Conservation (phyloP, 2,888 invertebrate species). For the Cinara cedri region DNA sequence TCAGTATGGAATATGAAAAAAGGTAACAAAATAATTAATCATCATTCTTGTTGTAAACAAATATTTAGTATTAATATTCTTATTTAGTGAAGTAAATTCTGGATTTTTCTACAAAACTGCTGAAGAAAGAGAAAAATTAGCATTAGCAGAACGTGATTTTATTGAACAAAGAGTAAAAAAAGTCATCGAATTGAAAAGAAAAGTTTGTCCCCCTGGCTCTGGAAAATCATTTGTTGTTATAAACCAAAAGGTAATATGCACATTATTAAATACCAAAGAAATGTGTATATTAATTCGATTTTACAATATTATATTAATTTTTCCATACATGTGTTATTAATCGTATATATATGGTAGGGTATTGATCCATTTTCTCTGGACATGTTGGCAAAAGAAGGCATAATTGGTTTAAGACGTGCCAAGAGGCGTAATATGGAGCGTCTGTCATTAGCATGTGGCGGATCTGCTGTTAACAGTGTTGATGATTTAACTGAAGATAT, state of each 20-base stretch:
- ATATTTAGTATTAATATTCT: not conserved
- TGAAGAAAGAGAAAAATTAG: conserved; percentile 92
- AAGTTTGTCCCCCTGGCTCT: conserved; percentile 84
- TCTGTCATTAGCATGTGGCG: conserved; percentile 92
- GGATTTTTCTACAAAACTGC: conserved; percentile 99
- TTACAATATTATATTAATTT: no score
- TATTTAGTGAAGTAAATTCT: conserved; percentile 78
- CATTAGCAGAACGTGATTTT: conserved; percentile 92
- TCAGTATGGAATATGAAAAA: conserved; percentile 99
- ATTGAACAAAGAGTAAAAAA: conserved; percentile 93
- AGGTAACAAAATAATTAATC: conserved; percentile 70
- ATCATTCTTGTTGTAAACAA: not conserved
- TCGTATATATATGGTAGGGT: conserved; percentile 67
- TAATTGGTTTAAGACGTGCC: conserved; percentile 91
- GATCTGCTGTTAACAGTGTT: conserved; percentile 91
- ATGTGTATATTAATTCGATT: no score
- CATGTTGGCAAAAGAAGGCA: conserved; percentile 93
- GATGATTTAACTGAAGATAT: conserved; percentile 87
- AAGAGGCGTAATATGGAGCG: conserved; percentile 99
- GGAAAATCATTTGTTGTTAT: conserved; percentile 92
- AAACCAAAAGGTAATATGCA: conserved; percentile 80
- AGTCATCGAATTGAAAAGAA: conserved; percentile 89
- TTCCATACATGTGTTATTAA: not conserved
- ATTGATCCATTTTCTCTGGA: conserved; percentile 98
- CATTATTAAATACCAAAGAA: no score